Base-by-base conservation (phyloP, 2,888 invertebrate species). In the Leptura quadrifasciata region DNA sequence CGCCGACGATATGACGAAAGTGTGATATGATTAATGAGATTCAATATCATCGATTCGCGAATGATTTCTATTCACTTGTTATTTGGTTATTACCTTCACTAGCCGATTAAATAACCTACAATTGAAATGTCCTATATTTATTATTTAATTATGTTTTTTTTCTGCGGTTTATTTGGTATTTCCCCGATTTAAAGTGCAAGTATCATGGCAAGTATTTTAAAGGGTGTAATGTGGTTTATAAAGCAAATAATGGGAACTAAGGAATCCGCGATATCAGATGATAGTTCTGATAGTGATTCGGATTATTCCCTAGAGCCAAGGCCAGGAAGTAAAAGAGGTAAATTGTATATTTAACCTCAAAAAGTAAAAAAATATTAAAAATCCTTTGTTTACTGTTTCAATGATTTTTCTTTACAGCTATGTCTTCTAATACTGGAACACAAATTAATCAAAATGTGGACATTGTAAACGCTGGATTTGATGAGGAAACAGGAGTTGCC, bases 231-330 rank as follows among this genome's bases (percentile, higher is more conserved):
- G 20, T 18, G 10, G 18, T 63, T 31, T 8, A 12, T 63, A 63
- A 63, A 35, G 8, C 4, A 18, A 55, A 63, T 55, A 18, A 74
- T 69, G 69, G 63, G n/a, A 6, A n/a, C 15, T 47, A n/a, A 5
- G 5, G 4, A n/a, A 47, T 47, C 47, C 5, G 47, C 5, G n/a
- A 15, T 2, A 47, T 70, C 70, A 0, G 74, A 75, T 27, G 58
- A 58, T 60, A 61, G 57, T 58, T 70, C 64, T 15, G 74, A 70
- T 31, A 64, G 39, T 18, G 70, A 75, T 35, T 69, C 18, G 55
- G 70, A 70, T 64, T 67, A 52, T 35, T 61, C 60, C 0, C 17
- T 61, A 9, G 71, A 71, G 18, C 52, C 71, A 21, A 60, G 61
- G 17, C 8, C 35, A n/a, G 24, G 65, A 68, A 31, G 17, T 20